Base-by-base conservation (phyloP, 2,113 vertebrate species). In the Neolamprologus kungweensis region DNA sequence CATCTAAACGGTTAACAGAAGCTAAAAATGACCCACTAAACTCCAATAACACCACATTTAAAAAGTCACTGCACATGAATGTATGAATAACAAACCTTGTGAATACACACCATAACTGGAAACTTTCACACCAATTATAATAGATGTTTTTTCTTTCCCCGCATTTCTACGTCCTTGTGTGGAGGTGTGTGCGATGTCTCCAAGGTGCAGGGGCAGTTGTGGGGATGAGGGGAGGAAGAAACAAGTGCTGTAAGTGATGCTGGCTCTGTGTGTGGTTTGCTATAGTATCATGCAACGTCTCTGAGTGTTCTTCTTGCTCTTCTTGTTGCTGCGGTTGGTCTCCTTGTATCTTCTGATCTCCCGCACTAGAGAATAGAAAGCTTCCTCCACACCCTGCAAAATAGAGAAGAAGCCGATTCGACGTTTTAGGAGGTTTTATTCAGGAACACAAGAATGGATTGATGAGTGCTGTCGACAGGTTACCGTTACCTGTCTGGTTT, bases 281-380 rank as follows among this genome's bases (percentile, higher is more conserved):
- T 97, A 97, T 96, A 97, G 96, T 86, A 97, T 95, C 13, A 88
- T 91, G 87, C 97, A 97, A 83, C 97, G 97, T 94, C 96, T 97
- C 91, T 96, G 96, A 89, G 95, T 96, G 90, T 92, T 97, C 89
- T 97, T 97, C 94, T 97, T 97, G 95, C 96, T 97, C 95, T 97
- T 97, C 93, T 97, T 97, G 88, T 96, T 97, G 89, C 96, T 97
- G 95, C 97, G 97, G 91, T 97, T 97, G 80, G 97, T 97, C 94
- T 97, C 97, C 91, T 97, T 97, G 84, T 97, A 97, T 92, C 92
- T 96, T 88, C 97, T 95, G 83, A 97, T 97, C 92, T 97, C 97
- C 58, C 97, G 94, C n/a, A 97, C 97, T n/a, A 97, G 94, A 3
- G 97, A 97, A 88, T 97, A 97, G 85, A 97, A 97, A 2, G 97